Evolutionary conservation across 2,113 vertebrate species (phyloP).

Genomic region (Turnix velox): DNA sequence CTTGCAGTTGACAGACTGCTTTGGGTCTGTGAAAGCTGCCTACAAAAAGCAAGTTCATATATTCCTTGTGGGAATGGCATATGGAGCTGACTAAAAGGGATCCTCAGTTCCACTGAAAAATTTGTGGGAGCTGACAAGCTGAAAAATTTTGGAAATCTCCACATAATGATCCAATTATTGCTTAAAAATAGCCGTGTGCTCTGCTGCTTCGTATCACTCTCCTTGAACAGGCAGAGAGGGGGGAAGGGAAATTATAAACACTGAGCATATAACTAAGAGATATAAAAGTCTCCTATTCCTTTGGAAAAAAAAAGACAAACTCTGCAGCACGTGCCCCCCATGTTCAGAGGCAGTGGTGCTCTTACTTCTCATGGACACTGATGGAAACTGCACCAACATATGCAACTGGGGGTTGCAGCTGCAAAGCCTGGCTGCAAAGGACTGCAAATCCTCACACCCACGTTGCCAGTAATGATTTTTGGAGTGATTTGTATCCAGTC

Average conservation of each 20-base stretch:
- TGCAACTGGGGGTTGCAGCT: background rate
- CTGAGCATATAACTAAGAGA: background rate
- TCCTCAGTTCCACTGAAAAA: constrained; percentile 46
- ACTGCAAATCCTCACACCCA: background rate
- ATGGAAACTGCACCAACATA: accelerated
- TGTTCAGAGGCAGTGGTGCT: background rate
- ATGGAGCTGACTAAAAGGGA: constrained; percentile 56
- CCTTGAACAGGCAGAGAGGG: background rate
- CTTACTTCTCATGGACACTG: accelerated
- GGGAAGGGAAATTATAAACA: background rate
- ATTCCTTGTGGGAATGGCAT: constrained; percentile 44
- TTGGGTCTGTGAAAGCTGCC: constrained; percentile 51
- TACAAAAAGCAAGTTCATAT: constrained; percentile 22
- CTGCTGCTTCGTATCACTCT: background rate
- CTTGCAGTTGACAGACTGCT: constrained; percentile 41
- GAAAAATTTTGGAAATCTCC: constrained; percentile 52
- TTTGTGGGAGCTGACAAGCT: constrained; percentile 54
- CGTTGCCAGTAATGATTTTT: background rate
- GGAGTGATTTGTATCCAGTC: background rate
- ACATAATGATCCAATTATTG: constrained; percentile 26
- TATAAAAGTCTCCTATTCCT: background rate
- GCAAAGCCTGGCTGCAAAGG: background rate
- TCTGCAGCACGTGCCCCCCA: background rate
- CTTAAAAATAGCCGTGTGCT: constrained; percentile 22
- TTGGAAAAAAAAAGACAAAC: background rate